Evolutionary conservation across 2,113 vertebrate species (phyloP), one percentile per base, ranked within the genome.

Genomic region (Alosa alosa): DNA sequence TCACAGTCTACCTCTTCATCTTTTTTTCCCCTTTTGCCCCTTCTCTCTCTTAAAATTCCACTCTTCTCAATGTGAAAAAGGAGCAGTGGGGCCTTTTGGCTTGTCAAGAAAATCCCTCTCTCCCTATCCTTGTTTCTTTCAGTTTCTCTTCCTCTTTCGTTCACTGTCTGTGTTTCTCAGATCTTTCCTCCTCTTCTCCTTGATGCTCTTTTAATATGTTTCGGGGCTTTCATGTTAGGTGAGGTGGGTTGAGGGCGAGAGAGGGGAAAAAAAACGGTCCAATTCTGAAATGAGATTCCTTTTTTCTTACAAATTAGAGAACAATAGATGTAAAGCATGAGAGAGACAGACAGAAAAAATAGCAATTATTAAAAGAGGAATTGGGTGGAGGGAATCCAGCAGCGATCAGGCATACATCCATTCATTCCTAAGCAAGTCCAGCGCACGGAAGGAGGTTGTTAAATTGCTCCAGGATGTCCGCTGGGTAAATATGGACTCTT

Each of bases 161-260:
- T 83, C 85, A 75, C 25, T 83, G 81, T 52, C 7, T 44, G 20
- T 64, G 8, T 46, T 25, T 64, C 50, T 85, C 41, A 47, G 72
- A 78, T 78, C 72, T 78, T 57, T 50, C 46, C 46, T 39, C 44
- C 87, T 90, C 86, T 90, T 91, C 89, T 84, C 90, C 90, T 86
- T 84, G 83, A 91, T 91, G 84, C 87, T 83, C 88, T 89, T 86
- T 83, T 92, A 90, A 93, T 92, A 90, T 87, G 86, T 91, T 91
- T 89, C 91, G 91, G 91, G 89, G 90, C 87, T 91, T 84, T 84
- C 84, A 75, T 57, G 81, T 36, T 18, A 10, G 45, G 39, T 45
- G n/a, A 78, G 22, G 20, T 13, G 46, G 52, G 72, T 31, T 45
- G 55, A 82, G 22, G 57, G 3, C 9, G 8, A 57, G 15, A 4